Evolutionary conservation across 2,797 vertebrate genomes (phyloP), one percentile per base, ranked within the genome.

Genomic region (Bucorvus abyssinicus): DNA sequence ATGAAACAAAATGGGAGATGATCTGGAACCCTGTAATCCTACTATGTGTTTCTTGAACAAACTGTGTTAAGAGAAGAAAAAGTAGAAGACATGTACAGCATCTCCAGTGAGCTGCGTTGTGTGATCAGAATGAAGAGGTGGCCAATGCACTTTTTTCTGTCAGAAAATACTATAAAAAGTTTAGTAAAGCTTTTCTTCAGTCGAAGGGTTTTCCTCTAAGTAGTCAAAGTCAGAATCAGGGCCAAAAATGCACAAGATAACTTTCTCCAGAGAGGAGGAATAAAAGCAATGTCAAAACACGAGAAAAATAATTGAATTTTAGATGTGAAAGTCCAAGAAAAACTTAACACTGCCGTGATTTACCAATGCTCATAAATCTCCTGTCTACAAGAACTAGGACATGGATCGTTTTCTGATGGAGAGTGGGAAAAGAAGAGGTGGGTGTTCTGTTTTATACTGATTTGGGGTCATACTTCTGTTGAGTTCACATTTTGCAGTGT

Each of bases 21-120:
- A 5, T 20, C 40, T 67, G 53, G 22, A 86, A 56, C 49, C 8
- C 44, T 60, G 13, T 20, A 12, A 24, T 64, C 18, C 47, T 38
- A 15, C 44, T 32, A 1, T 20, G 42, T 53, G 22, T 34, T 81
- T 84, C 49, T 63, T 34, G 56, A 87, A 59, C 13, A 83, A 50
- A 21, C 17, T 0, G 2, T 23, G 18, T 24, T 77, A 5, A 1
- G 5, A 45, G 24, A 42, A 50, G 19, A 42, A n/a, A 26, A 38
- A 22, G 10, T 6, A 74, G 30, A 57, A 49, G 8, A 49, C 16
- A 20, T 75, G 15, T 45, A 10, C 12, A 30, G 27, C 3, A 5
- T 67, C 29, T 79, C 42, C 44, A 53, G 23, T 49, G 21, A 34
- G 14, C 38, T 45, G 6, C 5, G 2, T 4, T 44, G 16, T 38